Percentiles rank a stretch among this genome's conserved stretches.
These are phyloP conservation scores for Lottia scabra DNA, from an alignment of 2,888 invertebrate genomes.

Conservation along the genomic window DNA sequence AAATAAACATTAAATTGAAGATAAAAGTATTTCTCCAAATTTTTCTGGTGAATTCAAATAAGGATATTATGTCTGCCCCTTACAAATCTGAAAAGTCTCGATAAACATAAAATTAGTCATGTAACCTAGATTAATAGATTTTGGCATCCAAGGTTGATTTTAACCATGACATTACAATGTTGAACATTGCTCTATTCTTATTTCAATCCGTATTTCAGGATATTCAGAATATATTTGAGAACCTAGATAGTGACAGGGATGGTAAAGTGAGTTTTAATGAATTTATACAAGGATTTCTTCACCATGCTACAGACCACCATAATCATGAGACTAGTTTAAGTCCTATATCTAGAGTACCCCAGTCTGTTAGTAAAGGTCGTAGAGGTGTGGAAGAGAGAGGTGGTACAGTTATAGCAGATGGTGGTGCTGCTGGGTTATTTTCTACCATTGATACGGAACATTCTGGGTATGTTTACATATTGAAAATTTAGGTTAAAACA, in stretches of 20 bases:
- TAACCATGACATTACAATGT: neutral
- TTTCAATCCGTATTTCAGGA: constrained; percentile 67
- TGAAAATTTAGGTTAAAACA: no score
- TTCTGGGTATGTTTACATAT: constrained; percentile 57
- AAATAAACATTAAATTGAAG: no score
- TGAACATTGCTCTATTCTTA: neutral
- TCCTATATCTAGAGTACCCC: neutral
- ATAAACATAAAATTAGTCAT: no score
- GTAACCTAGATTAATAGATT: no score
- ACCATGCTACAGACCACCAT: constrained; percentile 61
- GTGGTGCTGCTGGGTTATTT: constrained; percentile 61
- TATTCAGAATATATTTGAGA: constrained; percentile 76
- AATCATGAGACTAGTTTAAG: constrained; percentile 9
- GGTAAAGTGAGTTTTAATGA: constrained; percentile 78
- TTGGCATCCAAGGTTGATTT: neutral
- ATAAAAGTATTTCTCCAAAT: no score
- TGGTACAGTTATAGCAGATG: constrained; percentile 26
- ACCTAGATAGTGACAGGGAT: constrained; percentile 76
- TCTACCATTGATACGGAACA: constrained; percentile 61
- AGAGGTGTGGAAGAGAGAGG: neutral
- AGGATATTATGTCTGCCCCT: no score
- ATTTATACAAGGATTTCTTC: constrained; percentile 75
- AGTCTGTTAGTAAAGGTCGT: neutral
- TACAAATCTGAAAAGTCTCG: no score
- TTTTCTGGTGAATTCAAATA: no score